phyloP scores from a whole-genome alignment of 2,797 vertebrate genomes.

The Xerus rutilus region DNA sequence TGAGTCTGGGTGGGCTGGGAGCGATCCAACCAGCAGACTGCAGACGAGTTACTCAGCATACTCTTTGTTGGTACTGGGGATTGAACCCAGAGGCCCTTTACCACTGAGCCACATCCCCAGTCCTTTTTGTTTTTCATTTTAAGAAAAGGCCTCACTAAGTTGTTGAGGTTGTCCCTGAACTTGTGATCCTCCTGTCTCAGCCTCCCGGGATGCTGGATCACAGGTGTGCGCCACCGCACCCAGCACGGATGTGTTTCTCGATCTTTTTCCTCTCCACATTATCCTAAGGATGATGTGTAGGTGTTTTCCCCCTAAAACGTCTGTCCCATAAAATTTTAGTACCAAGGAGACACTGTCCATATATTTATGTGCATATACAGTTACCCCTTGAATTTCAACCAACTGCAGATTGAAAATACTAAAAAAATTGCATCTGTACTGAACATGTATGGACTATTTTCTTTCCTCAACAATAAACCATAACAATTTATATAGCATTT shows the following conservation, averaged over 20 bases:
- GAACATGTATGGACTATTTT: background rate
- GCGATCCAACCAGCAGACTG: too few species aligned
- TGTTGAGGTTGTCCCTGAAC: too few species aligned
- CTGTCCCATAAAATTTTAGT: background rate
- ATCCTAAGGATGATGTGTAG: background rate
- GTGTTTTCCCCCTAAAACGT: background rate
- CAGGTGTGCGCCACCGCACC: too few species aligned
- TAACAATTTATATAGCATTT: background rate
- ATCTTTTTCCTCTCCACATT: accelerated
- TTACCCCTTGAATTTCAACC: background rate
- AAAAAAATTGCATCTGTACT: background rate
- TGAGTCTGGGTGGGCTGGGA: background rate
- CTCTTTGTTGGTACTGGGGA: too few species aligned
- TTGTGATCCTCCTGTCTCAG: too few species aligned
- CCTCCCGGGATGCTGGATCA: too few species aligned
- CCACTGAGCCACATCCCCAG: too few species aligned
- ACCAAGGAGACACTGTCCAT: background rate
- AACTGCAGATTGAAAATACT: background rate
- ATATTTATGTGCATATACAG: background rate
- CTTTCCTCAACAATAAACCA: background rate
- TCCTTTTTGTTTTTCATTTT: too few species aligned
- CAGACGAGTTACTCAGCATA: background rate
- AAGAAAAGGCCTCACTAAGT: too few species aligned
- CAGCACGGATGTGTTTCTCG: too few species aligned
- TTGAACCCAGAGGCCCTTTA: too few species aligned